Base-by-base conservation (phyloP, 2,113 vertebrate genomes). In the Ramphastos sulfuratus region DNA sequence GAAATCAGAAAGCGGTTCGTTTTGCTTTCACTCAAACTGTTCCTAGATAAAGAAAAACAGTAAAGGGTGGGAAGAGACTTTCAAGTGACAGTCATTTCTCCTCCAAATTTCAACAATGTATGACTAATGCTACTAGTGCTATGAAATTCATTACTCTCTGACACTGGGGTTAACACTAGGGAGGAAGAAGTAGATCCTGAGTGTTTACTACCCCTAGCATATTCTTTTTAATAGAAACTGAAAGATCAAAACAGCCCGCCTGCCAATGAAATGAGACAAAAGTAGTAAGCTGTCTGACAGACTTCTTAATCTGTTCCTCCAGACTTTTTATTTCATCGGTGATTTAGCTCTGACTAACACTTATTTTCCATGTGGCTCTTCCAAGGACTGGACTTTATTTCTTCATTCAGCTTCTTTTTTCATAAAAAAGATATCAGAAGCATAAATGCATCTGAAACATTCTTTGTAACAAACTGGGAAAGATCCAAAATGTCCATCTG, bases 201-300 rank as follows among this genome's bases (percentile, higher is more conserved):
- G 25, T 84, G 54, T 81, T 85, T 90, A 75, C 31, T 88, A n/a
- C n/a, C 88, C 33, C 33, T 8, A 75, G 7, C 76, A 28, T 87
- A 77, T 76, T 83, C 3, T 89, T 86, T 94, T 92, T 69, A 54
- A 54, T 76, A 78, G 37, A 78, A 93, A 93, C 18, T 55, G 20
- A 84, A 82, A 80, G 50, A 82, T 81, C 61, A 86, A 84, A 95
- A 69, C 50, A 88, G 19, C 50, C 28, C 25, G 77, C 33, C 46
- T 90, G 69, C 73, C 79, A 86, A 44, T 78, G 58, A 85, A 95
- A 83, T 83, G 20, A 90, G 56, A 63, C 77, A 71, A 77, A 91
- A 93, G 70, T 54, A 83, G 33, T 78, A 54, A 88, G 78, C 94
- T 7, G 2, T 71, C 76, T 91, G 90, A 88, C 67, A 75, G 79